A percentile compares a stretch with the other conserved stretches of the same genome.
Conservation (phyloP, 2,797 vertebrate species). For the Siniperca obscura region DNA sequence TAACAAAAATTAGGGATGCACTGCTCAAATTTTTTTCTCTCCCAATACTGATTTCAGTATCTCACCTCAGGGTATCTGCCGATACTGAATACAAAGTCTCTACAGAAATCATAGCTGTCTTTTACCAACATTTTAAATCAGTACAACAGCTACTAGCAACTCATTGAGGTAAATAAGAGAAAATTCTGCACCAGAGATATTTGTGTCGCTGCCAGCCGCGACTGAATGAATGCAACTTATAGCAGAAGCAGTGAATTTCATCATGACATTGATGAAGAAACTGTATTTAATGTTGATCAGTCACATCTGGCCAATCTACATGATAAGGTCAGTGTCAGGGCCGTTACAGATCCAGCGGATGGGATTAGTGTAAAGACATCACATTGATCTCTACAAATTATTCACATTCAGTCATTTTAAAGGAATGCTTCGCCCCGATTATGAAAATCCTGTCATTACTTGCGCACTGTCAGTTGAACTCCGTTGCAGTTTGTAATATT, state of each 20-base stretch:
- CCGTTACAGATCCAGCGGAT: too few relatives aligned
- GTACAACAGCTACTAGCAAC: background rate
- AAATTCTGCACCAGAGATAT: background rate
- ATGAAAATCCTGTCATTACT: background rate
- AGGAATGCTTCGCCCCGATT: background rate
- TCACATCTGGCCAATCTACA: background rate
- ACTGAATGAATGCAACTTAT: too few relatives aligned
- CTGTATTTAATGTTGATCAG: background rate
- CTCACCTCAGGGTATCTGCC: background rate
- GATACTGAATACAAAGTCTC: background rate
- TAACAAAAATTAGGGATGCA: background rate
- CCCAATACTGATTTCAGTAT: background rate
- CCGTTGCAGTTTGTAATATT: background rate
- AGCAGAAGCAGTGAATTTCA: background rate
- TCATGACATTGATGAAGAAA: background rate
- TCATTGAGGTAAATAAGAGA: background rate
- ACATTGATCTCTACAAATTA: background rate
- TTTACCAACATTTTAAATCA: background rate
- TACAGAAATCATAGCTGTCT: background rate
- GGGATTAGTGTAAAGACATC: background rate
- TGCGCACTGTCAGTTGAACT: background rate
- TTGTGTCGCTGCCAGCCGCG: background rate
- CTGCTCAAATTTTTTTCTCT: background rate
- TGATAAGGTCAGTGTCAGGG: background rate
- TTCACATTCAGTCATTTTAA: background rate